These are phyloP conservation scores for Phthorimaea operculella DNA, from an alignment of 1,140 invertebrate genomes.

Conservation along the genomic window DNA sequence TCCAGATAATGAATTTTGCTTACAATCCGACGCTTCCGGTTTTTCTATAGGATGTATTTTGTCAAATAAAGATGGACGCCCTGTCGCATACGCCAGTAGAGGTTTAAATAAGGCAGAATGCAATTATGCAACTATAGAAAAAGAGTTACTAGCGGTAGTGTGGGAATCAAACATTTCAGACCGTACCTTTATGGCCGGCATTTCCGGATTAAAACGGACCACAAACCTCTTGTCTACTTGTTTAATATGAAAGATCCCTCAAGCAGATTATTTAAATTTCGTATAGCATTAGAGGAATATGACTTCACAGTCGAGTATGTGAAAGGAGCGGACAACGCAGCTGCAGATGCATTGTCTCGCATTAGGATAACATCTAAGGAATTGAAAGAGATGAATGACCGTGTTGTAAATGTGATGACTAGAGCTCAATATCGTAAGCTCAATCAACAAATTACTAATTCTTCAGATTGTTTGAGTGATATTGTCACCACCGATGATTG, in stretches of 20 bases:
- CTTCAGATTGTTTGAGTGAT: neutral
- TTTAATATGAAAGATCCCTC: conserved; percentile 31
- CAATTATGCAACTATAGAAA: conserved; percentile 47
- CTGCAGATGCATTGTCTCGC: conserved; percentile 11
- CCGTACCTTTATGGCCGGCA: conserved; percentile 40
- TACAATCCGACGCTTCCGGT: conserved; percentile 29
- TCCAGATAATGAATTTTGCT: conserved; percentile 25
- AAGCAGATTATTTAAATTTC: conserved; percentile 37
- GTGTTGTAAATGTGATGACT: neutral
- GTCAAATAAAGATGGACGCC: conserved; percentile 35
- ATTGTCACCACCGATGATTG: conserved; percentile 8
- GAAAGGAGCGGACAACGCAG: conserved; percentile 5
- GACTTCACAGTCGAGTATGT: conserved; percentile 35
- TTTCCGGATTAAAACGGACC: conserved; percentile 47
- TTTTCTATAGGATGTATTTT: conserved; percentile 29
- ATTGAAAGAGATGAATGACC: conserved; percentile 1
- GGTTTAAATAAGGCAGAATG: conserved; percentile 41
- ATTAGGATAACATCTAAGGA: conserved; percentile 2
- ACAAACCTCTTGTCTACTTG: conserved; percentile 43
- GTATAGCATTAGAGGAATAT: conserved; percentile 34
- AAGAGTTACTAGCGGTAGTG: conserved; percentile 66
- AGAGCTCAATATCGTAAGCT: neutral
- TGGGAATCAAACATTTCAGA: conserved; percentile 52
- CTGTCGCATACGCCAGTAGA: conserved; percentile 39
- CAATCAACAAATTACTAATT: neutral